Base-by-base conservation (phyloP, 2,797 vertebrate genomes). In the Ceyx erithaca region DNA sequence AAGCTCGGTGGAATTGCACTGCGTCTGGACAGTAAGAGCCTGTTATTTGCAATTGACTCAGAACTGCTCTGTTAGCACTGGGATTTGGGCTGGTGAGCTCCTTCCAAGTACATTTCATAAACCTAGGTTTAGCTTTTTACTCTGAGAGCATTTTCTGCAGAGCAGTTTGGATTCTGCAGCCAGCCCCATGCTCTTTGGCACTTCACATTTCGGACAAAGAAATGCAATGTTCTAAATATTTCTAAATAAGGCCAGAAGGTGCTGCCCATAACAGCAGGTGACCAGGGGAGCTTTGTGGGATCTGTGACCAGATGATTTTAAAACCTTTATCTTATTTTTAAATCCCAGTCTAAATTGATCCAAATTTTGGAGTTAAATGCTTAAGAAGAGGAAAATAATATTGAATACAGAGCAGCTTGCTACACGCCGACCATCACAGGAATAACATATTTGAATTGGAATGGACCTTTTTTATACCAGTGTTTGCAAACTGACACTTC, bases 1-100 rank as follows among this genome's bases (percentile, higher is more conserved):
- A 89, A 90, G 70, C 76, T 75, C 78, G 17, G 78, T 46, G 76
- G 93, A 85, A 79, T 83, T 80, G 49, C 52, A 10, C 33, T 69
- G 81, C 2, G 87, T 51, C 81, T 87, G 94, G 92, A 64, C 77
- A 63, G 66, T 54, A 26, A 79, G 80, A 82, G 79, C 4, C 49
- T 91, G 91, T 77, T 95, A 92, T 88, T 94, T 93, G 95, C 88
- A 52, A 62, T 84, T 1, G 28, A 79, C 94, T 88, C 92, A 72
- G 90, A 87, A 52, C 83, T 35, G 78, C 81, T 87, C 86, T 91
- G 83, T 82, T 93, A 94, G 78, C 78, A 33, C 7, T 85, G 94
- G 85, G 91, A 94, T 94, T 93, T 94, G 70, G 16, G 3, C 64
- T 5, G 28, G 71, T 77, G 80, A 89, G 64, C 64, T 86, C 58